A percentile compares a stretch with the other conserved stretches of the same genome.
Conservation (phyloP, 2,113 vertebrate species). For the Cynocephalus volans region DNA sequence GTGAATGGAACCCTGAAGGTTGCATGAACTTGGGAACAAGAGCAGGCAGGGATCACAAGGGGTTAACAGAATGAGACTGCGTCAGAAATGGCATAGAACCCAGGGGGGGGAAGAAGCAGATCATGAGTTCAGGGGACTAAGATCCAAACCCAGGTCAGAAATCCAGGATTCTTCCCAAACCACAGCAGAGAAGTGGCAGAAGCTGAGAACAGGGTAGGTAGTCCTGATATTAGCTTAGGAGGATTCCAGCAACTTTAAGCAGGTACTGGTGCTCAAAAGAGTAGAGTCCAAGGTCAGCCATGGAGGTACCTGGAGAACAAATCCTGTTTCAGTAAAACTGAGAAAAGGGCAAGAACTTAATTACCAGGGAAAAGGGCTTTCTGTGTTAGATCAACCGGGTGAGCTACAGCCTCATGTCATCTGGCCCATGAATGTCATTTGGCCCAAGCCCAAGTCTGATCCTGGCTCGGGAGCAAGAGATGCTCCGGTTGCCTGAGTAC, state of each 20-base stretch:
- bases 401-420: neutral
- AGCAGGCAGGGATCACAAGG: neutral
- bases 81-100: neutral
- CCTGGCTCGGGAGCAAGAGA: constrained; percentile 24
- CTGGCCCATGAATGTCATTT: constrained; percentile 62
- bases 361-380: constrained; percentile 31
- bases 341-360: constrained; percentile 55
- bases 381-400: constrained; percentile 7
- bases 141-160: constrained; percentile 53
- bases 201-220: neutral
- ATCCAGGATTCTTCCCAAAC: neutral
- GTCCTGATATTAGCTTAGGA: constrained; percentile 16
- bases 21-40: neutral
- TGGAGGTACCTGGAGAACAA: neutral
- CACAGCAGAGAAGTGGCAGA: neutral
- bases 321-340: constrained; percentile 8
- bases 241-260: constrained; percentile 1
- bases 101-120: neutral
- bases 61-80: neutral
- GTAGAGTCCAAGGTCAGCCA: neutral
- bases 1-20: neutral
- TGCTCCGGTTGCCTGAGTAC: neutral
- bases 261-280: neutral
- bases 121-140: neutral
- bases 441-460: constrained; percentile 63